Evolutionary conservation across 1,140 invertebrate genomes (phyloP), one percentile per base, ranked within the genome.

Genomic region (Neelides sp.): DNA sequence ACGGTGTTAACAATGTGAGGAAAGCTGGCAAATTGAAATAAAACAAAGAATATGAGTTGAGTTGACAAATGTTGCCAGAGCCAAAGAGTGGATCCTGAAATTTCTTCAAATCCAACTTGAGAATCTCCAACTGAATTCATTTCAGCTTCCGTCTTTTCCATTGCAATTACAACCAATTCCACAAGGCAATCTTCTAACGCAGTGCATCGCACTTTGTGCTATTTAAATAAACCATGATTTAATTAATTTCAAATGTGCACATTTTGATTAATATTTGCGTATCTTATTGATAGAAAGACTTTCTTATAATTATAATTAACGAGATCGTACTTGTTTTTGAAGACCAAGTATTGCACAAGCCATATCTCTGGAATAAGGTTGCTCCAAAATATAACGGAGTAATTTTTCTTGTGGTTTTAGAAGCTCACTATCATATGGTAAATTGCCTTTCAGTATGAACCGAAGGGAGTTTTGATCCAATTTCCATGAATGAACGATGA

Each of bases 321-420:
- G 15, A 55, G 10, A 19, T 50, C 60, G 51, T 59, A 81, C 79
- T 69, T 84, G 86, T 69, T 91, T 93, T 62, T 91, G 90, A 8
- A 96, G 69, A 35, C 88, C 86, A 17, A 97, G 71, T 85, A 96
- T 94, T 1, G 81, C 84, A 54, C 85, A 93, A 47, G 95, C 87
- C 84, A 95, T 93, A 62, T 97, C 93, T 54, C 88, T 76, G 1
- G 90, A 94, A 67, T 96, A 96, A 0, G 90, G 89, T 66, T 96
- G 92, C 62, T 92, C 84, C 7, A 98, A 67, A 13, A 96, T 88
- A 68, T 95, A 93, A 54, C 85, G 71, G 1, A 97, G 67, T 20
- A 97, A 67, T 22, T 77, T 76, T 4, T 84, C 89, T 70, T 96
- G 92, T 5, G 91, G 87, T 64, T 90, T 81, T 5, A 86, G 64